These are phyloP conservation scores for Cossypha niveicapilla DNA, from an alignment of 2,797 vertebrate genomes.

Conservation along the genomic window DNA sequence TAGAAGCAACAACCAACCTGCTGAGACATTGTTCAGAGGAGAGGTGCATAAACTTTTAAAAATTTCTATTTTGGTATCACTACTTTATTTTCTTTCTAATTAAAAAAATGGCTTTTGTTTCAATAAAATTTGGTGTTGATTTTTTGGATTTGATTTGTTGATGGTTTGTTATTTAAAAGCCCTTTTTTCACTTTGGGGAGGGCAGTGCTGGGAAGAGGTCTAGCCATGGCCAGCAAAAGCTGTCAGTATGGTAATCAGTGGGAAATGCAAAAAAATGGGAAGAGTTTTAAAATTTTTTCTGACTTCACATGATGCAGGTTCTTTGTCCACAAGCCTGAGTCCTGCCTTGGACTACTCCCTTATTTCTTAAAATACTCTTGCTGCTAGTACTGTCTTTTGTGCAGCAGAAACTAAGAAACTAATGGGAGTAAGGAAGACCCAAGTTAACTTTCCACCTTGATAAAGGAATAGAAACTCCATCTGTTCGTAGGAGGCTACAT, in stretches of 20 bases:
- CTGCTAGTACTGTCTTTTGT: neutral
- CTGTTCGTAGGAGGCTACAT: neutral
- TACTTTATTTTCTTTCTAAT: neutral
- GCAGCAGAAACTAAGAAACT: neutral
- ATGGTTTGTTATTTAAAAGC: neutral
- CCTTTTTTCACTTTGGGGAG: neutral
- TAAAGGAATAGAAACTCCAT: neutral
- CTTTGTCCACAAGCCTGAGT: neutral
- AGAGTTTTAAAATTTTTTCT: neutral
- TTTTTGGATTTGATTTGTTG: neutral
- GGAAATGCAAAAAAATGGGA: neutral
- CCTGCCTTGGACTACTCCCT: neutral
- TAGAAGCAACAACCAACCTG: neutral
- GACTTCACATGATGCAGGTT: neutral
- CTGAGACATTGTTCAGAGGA: neutral
- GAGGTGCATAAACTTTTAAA: neutral
- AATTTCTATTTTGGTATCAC: neutral
- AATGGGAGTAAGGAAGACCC: accelerated
- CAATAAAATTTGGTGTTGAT: neutral
- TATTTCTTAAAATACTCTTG: neutral
- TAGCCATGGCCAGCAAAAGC: neutral
- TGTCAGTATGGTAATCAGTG: neutral
- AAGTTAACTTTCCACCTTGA: neutral
- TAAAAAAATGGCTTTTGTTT: neutral
- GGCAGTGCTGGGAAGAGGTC: neutral